phyloP scores from a whole-genome alignment of 2,113 vertebrate genomes.

The Protobothrops flavoviridis region DNA sequence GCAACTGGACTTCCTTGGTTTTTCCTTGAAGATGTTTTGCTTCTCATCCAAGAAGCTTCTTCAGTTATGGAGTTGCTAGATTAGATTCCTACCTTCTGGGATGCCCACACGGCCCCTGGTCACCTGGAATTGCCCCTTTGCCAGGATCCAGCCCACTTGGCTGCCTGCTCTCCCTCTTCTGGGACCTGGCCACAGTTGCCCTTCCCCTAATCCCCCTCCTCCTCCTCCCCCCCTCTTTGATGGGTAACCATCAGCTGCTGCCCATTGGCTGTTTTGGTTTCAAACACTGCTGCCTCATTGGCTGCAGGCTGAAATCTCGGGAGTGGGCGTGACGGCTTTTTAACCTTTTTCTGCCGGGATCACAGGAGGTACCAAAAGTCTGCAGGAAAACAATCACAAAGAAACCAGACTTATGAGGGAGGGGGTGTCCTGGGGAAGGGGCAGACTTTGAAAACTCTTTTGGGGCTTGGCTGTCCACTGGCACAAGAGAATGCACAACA shows the following conservation, averaged over 20 bases:
- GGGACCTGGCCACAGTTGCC: not conserved
- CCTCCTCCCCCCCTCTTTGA: not conserved
- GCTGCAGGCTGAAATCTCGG: not conserved
- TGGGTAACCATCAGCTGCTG: not conserved
- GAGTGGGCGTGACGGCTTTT: not conserved
- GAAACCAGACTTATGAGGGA: not conserved
- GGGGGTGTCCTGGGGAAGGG: not conserved
- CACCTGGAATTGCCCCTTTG: not conserved
- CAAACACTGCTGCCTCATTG: constrained; percentile 31
- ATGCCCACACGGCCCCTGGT: not conserved
- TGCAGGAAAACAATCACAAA: not conserved
- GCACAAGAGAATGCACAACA: not conserved
- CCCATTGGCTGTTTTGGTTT: constrained; percentile 35
- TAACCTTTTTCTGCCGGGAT: constrained; percentile 11
- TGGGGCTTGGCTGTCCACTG: not conserved
- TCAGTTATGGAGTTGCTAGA: not conserved
- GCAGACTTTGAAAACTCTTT: not conserved
- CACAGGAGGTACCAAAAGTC: not conserved
- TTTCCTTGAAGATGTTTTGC: not conserved
- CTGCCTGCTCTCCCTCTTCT: not conserved
- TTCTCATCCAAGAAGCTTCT: not conserved
- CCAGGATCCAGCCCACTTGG: not conserved
- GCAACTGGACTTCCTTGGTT: not conserved
- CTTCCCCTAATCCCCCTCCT: not conserved
- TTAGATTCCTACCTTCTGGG: not conserved